Base-by-base conservation (phyloP, 1,140 invertebrate genomes). In the Nasonia vitripennis region DNA sequence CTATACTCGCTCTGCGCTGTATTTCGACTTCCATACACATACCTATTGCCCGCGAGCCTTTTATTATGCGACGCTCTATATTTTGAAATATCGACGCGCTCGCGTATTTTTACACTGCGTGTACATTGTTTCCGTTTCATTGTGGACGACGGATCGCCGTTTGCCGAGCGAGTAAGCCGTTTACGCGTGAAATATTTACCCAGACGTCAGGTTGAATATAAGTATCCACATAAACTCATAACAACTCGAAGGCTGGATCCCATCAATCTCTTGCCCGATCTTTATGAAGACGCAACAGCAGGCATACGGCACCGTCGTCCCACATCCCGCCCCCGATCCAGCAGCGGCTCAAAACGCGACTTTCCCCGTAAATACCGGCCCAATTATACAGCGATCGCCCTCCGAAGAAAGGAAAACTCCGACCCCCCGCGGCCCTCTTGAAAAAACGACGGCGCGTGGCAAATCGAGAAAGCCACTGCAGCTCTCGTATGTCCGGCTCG, bases 391-490 rank as follows among this genome's bases (percentile, higher is more conserved):
- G 7, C 20, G 4, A 62, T 27, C 27, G 17, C 14, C 17, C 17
- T 62, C 17, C 6, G 55, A 62, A 70, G 34, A 37, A 70, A 70
- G 27, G 23, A 34, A 70, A 68, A 70, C 9, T 37, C 23, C 51
- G 48, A 37, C 74, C n/a, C 34, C 73, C 20, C 17, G n/a, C 11
- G n/a, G n/a, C 31, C 34, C 14, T 31, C 17, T 55, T 12, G 74
- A 48, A 77, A 27, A 73, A 23, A 67, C 11, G 48, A 75, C 17
- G 48, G 78, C 55, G 78, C 78, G 78, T 81, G 78, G 67, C 70
- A 48, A 81, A 75, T 81, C 27, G 73, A 17, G 73, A 23, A 48
- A 62, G 78, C 78, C 51, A 80, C 62, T 34, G n/a, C 11, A 0
- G 48, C 14, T 41, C 9, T 27, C 23, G 41, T 27, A 31, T 17